These are phyloP conservation scores for Porites lutea DNA, from an alignment of 64 coral and sea anemone genomes.

Conservation along the genomic window DNA sequence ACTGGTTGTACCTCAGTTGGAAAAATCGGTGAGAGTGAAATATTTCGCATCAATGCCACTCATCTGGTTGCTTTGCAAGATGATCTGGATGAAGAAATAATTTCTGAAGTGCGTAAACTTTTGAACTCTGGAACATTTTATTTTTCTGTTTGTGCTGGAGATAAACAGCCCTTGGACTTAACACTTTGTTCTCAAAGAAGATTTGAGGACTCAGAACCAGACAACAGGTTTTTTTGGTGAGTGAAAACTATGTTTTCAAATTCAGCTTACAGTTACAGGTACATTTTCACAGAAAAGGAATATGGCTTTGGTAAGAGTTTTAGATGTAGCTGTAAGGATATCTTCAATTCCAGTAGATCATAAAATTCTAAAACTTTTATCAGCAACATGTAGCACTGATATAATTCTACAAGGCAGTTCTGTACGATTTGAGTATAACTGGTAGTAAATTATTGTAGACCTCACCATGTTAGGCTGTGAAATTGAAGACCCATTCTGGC, in stretches of 20 bases:
- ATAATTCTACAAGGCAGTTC: too few relatives aligned
- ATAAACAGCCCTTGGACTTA: conserved; percentile 75
- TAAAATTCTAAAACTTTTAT: too few relatives aligned
- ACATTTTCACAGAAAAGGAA: too few relatives aligned
- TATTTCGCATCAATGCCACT: conserved; percentile 86
- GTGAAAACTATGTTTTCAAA: background rate
- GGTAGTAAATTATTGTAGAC: too few relatives aligned
- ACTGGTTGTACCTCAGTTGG: conserved; percentile 95
- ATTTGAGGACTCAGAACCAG: conserved; percentile 79
- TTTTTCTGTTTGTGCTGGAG: conserved; percentile 79
- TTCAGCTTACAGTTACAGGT: background rate
- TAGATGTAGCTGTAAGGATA: too few relatives aligned
- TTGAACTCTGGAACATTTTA: conserved; percentile 98
- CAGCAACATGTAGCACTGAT: too few relatives aligned
- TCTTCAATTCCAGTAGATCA: too few relatives aligned
- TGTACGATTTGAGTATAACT: too few relatives aligned
- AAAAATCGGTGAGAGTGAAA: conserved; percentile 91
- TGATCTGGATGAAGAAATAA: conserved; percentile 74
- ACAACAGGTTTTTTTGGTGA: conserved; percentile 98
- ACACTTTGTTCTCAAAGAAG: conserved; percentile 88
- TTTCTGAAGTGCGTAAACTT: conserved; percentile 89
- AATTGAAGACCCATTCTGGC: too few relatives aligned
- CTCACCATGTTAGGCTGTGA: too few relatives aligned
- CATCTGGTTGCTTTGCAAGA: conserved; percentile 90
- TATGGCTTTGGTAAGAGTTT: too few relatives aligned